A percentile compares a stretch with the other conserved stretches of the same genome.
Conservation (phyloP, 1,140 invertebrate genomes). For the Bombus terrestris region DNA sequence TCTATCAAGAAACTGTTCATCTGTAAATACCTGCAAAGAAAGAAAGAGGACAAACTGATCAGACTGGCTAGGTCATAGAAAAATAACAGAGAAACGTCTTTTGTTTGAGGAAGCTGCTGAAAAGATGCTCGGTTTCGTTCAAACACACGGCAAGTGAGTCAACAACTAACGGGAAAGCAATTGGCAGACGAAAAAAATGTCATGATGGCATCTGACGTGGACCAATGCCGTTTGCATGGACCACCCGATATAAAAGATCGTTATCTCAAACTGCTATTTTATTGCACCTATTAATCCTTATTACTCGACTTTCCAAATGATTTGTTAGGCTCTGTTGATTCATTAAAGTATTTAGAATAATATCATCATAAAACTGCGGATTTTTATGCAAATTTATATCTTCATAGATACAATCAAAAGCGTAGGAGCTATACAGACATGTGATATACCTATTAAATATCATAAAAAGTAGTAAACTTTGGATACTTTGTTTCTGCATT, state of each 20-base stretch:
- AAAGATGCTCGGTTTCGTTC: slow-evolving; percentile 37
- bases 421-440: no score
- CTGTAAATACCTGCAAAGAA: background rate
- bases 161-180: slow-evolving; percentile 56
- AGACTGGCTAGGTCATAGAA: background rate
- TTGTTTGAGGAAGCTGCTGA: background rate
- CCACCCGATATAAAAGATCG: background rate
- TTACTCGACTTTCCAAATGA: background rate
- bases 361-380: background rate
- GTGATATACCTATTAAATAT: no score
- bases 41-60: background rate
- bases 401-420: no score
- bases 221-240: slow-evolving; percentile 12
- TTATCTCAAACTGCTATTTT: background rate
- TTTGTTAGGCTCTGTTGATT: background rate
- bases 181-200: slow-evolving; percentile 38
- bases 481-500: no score
- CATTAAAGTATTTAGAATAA: background rate
- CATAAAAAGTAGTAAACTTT: no score
- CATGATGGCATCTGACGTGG: slow-evolving; percentile 34
- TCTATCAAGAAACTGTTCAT: background rate
- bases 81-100: background rate
- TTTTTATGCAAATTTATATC: no score
- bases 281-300: background rate
- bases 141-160: slow-evolving; percentile 46